phyloP scores from a whole-genome alignment of 2,888 invertebrate genomes.

The Germaria angustata region DNA sequence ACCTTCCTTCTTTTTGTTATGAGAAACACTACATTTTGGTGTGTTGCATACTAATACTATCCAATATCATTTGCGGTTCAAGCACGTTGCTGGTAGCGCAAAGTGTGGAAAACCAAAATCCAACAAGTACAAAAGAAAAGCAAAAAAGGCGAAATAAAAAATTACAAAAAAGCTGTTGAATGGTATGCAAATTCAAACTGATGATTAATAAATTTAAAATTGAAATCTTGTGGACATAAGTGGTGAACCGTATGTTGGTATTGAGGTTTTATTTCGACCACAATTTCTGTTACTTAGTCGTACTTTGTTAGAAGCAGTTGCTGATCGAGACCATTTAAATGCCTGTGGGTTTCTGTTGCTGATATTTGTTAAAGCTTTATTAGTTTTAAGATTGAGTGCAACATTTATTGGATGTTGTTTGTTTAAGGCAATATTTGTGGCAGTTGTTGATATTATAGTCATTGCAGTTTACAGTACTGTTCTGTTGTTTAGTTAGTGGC shows the following conservation, averaged over 20 bases:
- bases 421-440: slow-evolving; percentile 41
- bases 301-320: slow-evolving; percentile 8
- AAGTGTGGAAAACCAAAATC: slow-evolving; percentile 15
- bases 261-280: slow-evolving; percentile 50
- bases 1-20: no score
- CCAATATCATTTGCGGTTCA: no score
- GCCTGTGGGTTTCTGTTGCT: slow-evolving; percentile 51
- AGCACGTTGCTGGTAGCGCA: background rate
- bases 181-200: slow-evolving; percentile 69
- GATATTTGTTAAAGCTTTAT: slow-evolving; percentile 57
- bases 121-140: background rate
- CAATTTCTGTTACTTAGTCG: slow-evolving; percentile 41
- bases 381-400: slow-evolving; percentile 64
- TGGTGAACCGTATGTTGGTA: slow-evolving; percentile 62
- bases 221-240: slow-evolving; percentile 69
- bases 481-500: slow-evolving; percentile 11
- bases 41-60: no score
- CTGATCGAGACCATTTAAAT: slow-evolving; percentile 28
- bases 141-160: background rate
- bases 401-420: slow-evolving; percentile 66
- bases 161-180: slow-evolving; percentile 43
- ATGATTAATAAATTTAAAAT: slow-evolving; percentile 70
- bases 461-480: background rate
- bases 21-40: no score
- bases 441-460: background rate